phyloP scores from a whole-genome alignment of 1,140 invertebrate genomes.

The Chironomus striatipennis region DNA sequence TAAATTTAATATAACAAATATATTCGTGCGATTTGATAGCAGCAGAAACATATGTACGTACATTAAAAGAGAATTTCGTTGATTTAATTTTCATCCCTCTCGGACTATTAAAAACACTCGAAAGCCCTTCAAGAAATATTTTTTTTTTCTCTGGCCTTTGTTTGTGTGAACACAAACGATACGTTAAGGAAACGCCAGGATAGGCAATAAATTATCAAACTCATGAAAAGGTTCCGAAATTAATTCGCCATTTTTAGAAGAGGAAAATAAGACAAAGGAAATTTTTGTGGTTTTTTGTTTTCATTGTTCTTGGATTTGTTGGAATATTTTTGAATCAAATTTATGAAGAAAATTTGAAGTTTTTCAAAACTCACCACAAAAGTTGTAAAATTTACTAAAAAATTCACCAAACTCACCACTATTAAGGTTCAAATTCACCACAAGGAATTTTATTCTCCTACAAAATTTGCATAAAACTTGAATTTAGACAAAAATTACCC shows the following conservation, averaged over 20 bases:
- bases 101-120: neutral
- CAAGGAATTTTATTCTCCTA: too few relatives aligned
- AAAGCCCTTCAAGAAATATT: neutral
- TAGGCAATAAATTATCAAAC: neutral
- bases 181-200: neutral
- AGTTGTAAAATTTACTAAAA: too few relatives aligned
- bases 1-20: neutral
- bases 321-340: too few relatives aligned
- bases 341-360: too few relatives aligned
- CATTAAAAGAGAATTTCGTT: neutral
- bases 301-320: too few relatives aligned
- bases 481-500: too few relatives aligned
- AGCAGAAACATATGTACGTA: neutral
- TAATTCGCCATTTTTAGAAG: neutral
- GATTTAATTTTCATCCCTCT: neutral
- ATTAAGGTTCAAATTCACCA: too few relatives aligned
- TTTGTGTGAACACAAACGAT: neutral
- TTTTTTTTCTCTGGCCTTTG: neutral
- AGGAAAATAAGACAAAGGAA: neutral
- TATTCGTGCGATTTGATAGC: neutral
- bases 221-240: neutral
- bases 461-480: neutral
- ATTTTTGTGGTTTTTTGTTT: too few relatives aligned
- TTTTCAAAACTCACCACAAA: too few relatives aligned
- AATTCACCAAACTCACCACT: too few relatives aligned